Evolutionary conservation across 64 coral and sea anemone species (phyloP).

Genomic region (Acropora tenuis): DNA sequence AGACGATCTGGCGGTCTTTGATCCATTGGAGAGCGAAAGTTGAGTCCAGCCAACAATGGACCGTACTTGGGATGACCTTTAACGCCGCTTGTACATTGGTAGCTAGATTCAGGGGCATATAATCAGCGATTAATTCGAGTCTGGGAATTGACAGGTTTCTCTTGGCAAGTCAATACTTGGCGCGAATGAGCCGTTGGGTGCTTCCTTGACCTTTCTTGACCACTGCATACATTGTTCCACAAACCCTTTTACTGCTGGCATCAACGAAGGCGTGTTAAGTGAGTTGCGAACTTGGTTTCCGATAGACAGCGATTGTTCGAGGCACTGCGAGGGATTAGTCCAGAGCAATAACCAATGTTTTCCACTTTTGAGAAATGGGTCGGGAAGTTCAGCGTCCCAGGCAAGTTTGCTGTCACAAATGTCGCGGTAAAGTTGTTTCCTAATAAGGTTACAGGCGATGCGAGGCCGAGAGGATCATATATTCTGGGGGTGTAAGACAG

Average conservation of each 20-base stretch:
- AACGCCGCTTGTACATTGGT: not conserved
- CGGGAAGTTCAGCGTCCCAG: constrained; percentile 42
- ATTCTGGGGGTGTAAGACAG: constrained; percentile 49
- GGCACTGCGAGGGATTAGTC: constrained; percentile 24
- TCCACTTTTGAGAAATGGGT: constrained; percentile 52
- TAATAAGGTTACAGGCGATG: constrained; percentile 53
- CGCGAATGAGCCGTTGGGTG: not conserved
- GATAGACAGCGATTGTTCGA: constrained; percentile 32
- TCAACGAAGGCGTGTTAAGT: constrained; percentile 65
- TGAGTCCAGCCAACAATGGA: constrained; percentile 31
- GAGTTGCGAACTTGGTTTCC: constrained; percentile 20
- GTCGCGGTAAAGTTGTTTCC: constrained; percentile 57
- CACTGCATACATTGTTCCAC: constrained; percentile 48
- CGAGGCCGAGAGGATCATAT: constrained; percentile 65
- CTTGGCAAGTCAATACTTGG: not conserved
- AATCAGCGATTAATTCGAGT: constrained; percentile 3
- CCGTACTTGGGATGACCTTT: not conserved
- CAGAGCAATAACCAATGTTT: constrained; percentile 13
- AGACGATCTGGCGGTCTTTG: not conserved
- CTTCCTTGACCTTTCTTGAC: constrained; percentile 47
- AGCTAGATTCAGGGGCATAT: constrained; percentile 38
- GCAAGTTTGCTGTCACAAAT: constrained; percentile 71
- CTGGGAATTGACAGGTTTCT: constrained; percentile 10
- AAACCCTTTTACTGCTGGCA: not conserved
- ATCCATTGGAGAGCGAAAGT: constrained; percentile 24